Evolutionary conservation across 2,113 vertebrate species (phyloP).

Genomic region (Ursus arctos): DNA sequence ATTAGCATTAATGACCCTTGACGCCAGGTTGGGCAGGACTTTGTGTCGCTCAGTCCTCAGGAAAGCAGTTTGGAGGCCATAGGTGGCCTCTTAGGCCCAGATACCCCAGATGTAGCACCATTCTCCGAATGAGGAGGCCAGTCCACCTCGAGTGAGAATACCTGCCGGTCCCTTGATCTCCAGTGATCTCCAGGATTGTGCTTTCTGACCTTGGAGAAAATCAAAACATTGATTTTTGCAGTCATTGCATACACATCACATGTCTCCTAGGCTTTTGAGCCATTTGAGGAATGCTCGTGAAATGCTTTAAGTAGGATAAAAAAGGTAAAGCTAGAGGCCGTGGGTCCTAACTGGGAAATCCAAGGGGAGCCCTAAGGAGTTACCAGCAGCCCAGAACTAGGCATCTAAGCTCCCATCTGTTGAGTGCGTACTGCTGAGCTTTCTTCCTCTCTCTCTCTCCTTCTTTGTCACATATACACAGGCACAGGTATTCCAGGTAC

Average conservation of each 20-base stretch:
- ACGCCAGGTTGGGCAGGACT: background rate
- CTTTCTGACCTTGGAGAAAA: slow-evolving; percentile 48
- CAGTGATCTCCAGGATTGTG: background rate
- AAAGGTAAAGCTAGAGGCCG: slow-evolving; percentile 33
- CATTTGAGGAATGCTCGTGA: slow-evolving; percentile 40
- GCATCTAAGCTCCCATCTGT: background rate
- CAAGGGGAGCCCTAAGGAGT: background rate
- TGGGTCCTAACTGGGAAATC: background rate
- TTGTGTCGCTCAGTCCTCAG: background rate
- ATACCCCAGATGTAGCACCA: background rate
- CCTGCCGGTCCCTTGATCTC: background rate
- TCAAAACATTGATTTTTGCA: slow-evolving; percentile 36
- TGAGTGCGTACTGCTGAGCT: background rate
- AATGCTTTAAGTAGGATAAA: background rate
- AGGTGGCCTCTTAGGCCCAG: background rate
- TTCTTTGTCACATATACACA: background rate
- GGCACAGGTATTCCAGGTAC: background rate
- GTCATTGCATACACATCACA: background rate
- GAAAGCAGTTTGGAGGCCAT: background rate
- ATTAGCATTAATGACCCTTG: background rate
- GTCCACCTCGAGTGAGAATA: background rate
- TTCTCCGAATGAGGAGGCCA: background rate
- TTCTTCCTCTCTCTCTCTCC: background rate
- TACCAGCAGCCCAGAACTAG: background rate
- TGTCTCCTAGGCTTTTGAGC: slow-evolving; percentile 13